Base-by-base conservation (phyloP, 1,140 invertebrate genomes). In the Orius insidiosus region DNA sequence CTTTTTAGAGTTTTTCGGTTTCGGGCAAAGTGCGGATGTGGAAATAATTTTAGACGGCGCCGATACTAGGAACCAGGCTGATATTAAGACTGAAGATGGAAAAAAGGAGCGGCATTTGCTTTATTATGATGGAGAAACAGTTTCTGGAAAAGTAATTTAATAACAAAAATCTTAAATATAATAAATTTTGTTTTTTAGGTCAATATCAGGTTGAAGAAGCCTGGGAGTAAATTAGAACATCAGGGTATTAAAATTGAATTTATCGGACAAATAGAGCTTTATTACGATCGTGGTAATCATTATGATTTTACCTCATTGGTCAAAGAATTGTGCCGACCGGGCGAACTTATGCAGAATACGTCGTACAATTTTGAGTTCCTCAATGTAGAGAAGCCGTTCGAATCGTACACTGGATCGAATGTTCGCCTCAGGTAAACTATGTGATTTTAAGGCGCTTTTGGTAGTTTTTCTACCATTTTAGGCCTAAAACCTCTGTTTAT, bases 191-290 rank as follows among this genome's bases (percentile, higher is more conserved):
- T 54, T 52, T 60, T 56, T 11, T 57, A 90, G 84, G 89, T 99
- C 24, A 92, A 93, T 63, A 80, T 99, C 15, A 87, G 84, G 43
- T 67, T 98, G 31, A 86, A 93, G 60, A 97, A 96, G 66, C 77
- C 87, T 39, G 92, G 92, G 34, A 78, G 77, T 52, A 95, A 96
- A 68, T 68, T 99, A 55, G 96, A 99, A 63, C 96, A 99, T 66
- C 93, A 98, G 63, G 96, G 96, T 52, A 97, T 99, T 52, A 97
- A 97, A 70, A 90, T 99, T 51, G 95, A 99, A 66, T 94, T 99
- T 59, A 87, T 99, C 64, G 96, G 96, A 51, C 94, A 98, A 69
- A 97, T 99, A 63, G 96, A 99, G 63, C 69, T 98, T 50, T 98
- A 94, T 62, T 98, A 98, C 63, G 96, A 99, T 66, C 74, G 94